These are phyloP conservation scores for Rhyacophila brunnea DNA, from an alignment of 1,140 invertebrate genomes.

Conservation along the genomic window DNA sequence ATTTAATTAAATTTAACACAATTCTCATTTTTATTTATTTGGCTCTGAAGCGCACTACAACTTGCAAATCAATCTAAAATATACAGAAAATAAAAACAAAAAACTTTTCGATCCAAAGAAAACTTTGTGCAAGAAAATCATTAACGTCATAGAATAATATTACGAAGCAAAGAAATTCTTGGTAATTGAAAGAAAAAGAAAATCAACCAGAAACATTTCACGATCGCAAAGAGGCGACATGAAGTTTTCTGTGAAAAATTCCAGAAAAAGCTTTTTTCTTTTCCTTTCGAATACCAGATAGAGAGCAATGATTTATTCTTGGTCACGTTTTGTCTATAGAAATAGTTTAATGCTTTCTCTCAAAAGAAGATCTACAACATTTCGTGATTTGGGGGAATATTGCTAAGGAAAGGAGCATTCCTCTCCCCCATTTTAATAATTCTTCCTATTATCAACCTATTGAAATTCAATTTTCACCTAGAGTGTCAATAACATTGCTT, in stretches of 20 bases:
- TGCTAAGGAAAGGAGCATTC: too few relatives aligned
- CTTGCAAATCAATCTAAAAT: neutral
- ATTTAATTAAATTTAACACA: too few relatives aligned
- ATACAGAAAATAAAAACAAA: neutral
- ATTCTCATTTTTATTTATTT: too few relatives aligned
- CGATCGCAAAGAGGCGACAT: neutral
- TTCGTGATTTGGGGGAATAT: too few relatives aligned
- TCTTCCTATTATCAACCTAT: too few relatives aligned
- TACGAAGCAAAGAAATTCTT: neutral
- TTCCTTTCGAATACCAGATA: neutral
- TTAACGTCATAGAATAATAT: neutral
- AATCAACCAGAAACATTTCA: neutral
- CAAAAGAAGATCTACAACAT: neutral
- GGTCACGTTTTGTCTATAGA: constrained; percentile 14
- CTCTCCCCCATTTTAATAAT: too few relatives aligned
- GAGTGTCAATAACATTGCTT: too few relatives aligned
- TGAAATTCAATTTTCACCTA: too few relatives aligned
- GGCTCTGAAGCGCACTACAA: too few relatives aligned
- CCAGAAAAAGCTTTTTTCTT: neutral
- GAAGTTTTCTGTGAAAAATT: neutral
- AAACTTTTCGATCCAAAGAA: neutral
- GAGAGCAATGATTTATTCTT: constrained; percentile 20
- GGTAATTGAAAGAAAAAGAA: neutral
- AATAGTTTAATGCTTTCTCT: constrained; percentile 8
- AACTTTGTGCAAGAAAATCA: neutral